These are phyloP conservation scores for Alauda arvensis DNA, from an alignment of 2,797 vertebrate genomes.

Conservation along the genomic window DNA sequence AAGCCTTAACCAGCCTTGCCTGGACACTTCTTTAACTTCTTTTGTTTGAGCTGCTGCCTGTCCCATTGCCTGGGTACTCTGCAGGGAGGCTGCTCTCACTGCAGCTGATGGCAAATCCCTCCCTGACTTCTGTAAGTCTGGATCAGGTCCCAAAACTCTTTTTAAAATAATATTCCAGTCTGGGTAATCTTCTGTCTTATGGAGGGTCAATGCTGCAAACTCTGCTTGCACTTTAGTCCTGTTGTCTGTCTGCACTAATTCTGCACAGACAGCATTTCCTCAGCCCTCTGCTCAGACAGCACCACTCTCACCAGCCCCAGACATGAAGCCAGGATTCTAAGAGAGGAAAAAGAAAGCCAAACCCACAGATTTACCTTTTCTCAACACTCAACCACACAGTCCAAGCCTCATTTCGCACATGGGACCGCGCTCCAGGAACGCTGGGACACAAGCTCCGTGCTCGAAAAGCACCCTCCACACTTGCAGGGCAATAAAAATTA, in stretches of 20 bases:
- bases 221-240: neutral
- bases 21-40: neutral
- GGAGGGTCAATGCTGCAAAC: neutral
- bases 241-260: neutral
- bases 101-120: neutral
- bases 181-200: neutral
- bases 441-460: neutral
- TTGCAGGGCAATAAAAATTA: constrained; percentile 30
- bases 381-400: neutral
- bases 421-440: neutral
- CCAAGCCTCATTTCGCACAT: neutral
- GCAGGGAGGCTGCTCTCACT: neutral
- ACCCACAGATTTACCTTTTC: neutral
- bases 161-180: neutral
- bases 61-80: neutral
- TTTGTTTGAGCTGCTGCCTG: neutral
- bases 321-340: neutral
- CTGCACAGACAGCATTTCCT: neutral
- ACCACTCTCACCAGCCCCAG: neutral
- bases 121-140: neutral
- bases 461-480: constrained; percentile 12
- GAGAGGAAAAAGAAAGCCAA: neutral
- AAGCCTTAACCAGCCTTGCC: neutral
- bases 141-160: neutral
- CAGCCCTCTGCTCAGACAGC: neutral